Evolutionary conservation across 2,888 invertebrate species (phyloP).

Genomic region (Stramonita haemastoma): DNA sequence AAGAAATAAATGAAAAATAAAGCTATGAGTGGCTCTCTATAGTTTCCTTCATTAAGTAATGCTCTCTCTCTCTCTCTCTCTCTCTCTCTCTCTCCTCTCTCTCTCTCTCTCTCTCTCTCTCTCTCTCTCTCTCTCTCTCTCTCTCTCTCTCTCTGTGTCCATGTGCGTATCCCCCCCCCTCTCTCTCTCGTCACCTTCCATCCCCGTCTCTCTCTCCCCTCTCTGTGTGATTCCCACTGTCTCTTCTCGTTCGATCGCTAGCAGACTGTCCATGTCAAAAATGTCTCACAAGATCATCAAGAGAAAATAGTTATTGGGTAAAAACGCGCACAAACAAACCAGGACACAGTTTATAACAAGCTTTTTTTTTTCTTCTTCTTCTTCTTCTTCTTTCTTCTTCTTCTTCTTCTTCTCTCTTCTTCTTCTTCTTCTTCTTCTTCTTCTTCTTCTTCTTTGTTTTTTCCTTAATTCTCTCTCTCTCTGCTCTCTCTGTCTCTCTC

Average conservation of each 20-base stretch:
- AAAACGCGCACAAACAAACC: not conserved
- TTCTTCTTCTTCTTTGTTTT: constrained; percentile 21
- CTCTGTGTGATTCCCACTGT: not conserved
- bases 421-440: constrained; percentile 23
- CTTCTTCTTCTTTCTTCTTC: constrained; percentile 11
- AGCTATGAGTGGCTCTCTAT: no score
- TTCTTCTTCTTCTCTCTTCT: not conserved
- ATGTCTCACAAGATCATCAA: not conserved
- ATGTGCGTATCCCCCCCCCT: not conserved
- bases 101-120: no score
- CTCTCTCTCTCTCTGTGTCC: not conserved
- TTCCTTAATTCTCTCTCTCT: not conserved
- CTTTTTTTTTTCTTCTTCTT: not conserved
- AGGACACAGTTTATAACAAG: not conserved
- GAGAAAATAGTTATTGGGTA: no score
- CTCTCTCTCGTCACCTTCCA: not conserved
- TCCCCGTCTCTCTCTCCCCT: not conserved
- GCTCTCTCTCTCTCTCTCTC: not conserved
- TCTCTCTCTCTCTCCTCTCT: no score
- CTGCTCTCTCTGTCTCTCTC: not conserved
- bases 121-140: not conserved
- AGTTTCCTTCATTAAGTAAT: not conserved
- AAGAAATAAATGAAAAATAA: no score
- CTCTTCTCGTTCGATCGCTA: not conserved
- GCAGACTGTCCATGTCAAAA: not conserved